Evolutionary conservation across 2,797 vertebrate genomes (phyloP).

Genomic region (Austrolebias charrua): DNA sequence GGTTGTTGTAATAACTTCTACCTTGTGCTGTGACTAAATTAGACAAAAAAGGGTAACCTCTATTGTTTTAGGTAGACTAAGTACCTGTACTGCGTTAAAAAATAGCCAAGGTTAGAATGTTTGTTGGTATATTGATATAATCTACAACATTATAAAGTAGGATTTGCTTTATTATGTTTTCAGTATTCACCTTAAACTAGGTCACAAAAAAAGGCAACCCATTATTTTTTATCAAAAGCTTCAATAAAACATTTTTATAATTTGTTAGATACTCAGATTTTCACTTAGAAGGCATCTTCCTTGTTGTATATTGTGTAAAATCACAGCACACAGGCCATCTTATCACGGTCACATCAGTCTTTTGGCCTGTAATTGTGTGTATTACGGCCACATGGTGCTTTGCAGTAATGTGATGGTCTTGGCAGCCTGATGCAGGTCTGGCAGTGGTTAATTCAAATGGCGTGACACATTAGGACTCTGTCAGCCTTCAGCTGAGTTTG

Average conservation of each 20-base stretch:
- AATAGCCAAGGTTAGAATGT: no score
- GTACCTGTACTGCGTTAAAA: no score
- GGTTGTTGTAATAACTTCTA: no score
- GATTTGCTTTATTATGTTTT: no score
- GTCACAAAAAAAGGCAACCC: background rate
- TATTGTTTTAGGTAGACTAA: no score
- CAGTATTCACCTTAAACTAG: background rate
- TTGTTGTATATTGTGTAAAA: conserved; percentile 1
- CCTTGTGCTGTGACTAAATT: no score
- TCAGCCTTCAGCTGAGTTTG: conserved; percentile 48
- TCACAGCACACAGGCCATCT: background rate
- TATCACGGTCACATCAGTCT: conserved; percentile 24
- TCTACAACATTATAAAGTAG: no score
- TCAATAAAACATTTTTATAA: conserved; percentile 6
- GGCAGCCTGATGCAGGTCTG: conserved; percentile 27
- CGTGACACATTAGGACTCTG: conserved; percentile 46
- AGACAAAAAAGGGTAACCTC: no score
- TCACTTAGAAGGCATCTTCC: background rate
- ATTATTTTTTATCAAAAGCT: background rate
- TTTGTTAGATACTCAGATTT: conserved; percentile 12
- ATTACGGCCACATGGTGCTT: conserved; percentile 5
- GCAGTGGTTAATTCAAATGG: conserved; percentile 44
- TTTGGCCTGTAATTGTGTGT: conserved; percentile 28
- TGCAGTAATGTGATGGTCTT: conserved; percentile 39
- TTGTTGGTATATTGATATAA: no score